Conservation (phyloP, 2,113 vertebrate species). For the Coptodon bakossiorum region DNA sequence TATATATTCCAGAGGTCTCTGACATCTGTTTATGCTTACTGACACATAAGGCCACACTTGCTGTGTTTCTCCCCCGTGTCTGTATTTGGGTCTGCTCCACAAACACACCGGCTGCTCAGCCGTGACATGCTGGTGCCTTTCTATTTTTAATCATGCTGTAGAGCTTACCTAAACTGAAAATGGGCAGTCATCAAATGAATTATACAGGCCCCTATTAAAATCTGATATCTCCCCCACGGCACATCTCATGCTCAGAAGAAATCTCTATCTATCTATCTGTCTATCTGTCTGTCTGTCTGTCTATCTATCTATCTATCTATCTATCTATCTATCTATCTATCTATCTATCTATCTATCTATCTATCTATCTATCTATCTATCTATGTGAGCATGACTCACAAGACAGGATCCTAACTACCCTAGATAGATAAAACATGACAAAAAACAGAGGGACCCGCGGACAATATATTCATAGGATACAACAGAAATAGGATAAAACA, state of each 20-base stretch:
- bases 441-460: not conserved
- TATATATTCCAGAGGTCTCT: not conserved
- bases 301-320: not conserved
- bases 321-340: not conserved
- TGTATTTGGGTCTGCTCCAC: not conserved
- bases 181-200: conserved; percentile 21
- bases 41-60: not conserved
- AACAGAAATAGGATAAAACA: not conserved
- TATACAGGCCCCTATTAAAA: not conserved
- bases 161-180: not conserved
- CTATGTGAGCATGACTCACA: not conserved
- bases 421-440: not conserved
- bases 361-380: no score
- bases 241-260: not conserved
- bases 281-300: not conserved
- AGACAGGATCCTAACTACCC: not conserved
- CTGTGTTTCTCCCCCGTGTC: not conserved
- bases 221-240: not conserved
- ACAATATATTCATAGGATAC: not conserved
- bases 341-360: not conserved
- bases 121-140: not conserved
- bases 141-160: conserved; percentile 12
- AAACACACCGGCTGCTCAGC: not conserved
- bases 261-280: not conserved
- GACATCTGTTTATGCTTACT: not conserved